Evolutionary conservation across 2,113 vertebrate species (phyloP), one percentile per base, ranked within the genome.

Genomic region (Spilogale gracilis): DNA sequence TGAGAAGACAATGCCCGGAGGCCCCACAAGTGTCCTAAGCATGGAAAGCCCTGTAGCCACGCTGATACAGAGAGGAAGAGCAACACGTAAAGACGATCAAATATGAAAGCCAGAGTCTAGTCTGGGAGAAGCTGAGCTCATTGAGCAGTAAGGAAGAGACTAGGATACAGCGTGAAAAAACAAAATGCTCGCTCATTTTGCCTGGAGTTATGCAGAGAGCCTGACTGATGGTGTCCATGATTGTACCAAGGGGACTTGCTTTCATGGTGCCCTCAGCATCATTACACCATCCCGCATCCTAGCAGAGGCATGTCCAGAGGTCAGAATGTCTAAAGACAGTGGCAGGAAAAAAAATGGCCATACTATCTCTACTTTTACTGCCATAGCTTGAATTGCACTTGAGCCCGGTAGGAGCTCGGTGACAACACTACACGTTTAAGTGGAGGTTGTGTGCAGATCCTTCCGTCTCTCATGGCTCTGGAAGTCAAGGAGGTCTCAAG

Each of bases 201-300:
- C 10, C 71, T 6, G 48, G 1, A 1, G 32, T 20, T 27, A 3
- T 7, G 21, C 38, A 3, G 56, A 80, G 11, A 54, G 27, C 12
- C 0, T 3, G 58, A 3, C 8, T 45, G 16, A 0, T 1, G 9
- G 14, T 3, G 6, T 38, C 83, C 23, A 2, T 1, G 3, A 0
- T 0, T 12, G 3, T 17, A 5, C 7, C 6, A 48, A 3, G 10
- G 27, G 32, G 3, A 1, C 38, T 11, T 6, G 38, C 17, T 7
- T 10, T 27, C 1, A 5, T 4, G 25, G 13, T 11, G 7, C 48
- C 11, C 0, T 1, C 17, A 38, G 61, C 82, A 45, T 74, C 63
- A 20, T 91, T 63, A 43, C 58, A 50, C 38, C 74, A 45, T 60
- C 69, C 48, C 52, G 50, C 45, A 43, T 76, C 58, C 54, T 23